Evolutionary conservation across 2,797 vertebrate genomes (phyloP), one percentile per base, ranked within the genome.

Genomic region (Lagocephalus sceleratus): DNA sequence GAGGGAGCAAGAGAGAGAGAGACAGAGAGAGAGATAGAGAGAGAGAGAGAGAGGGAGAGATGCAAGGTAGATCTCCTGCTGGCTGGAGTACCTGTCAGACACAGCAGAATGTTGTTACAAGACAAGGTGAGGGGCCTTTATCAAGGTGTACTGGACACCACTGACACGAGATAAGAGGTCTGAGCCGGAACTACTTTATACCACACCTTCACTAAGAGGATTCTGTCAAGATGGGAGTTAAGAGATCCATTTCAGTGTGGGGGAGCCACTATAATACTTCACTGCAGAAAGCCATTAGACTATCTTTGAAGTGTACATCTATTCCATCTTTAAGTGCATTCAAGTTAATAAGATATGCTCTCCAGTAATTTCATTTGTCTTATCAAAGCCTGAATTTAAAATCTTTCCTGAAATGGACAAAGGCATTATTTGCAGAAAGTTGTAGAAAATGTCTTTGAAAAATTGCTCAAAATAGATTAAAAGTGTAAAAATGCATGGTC

Each of bases 201-300:
- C 71, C 82, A 82, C 86, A 87, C 82, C 86, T 89, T 78, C 66
- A 62, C 83, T 80, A 82, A 82, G 76, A 88, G 81, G 73, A 80
- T 76, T 64, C 74, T 65, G 75, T 79, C 78, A 82, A 78, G 83
- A 76, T 60, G 16, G 68, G 72, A 83, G 77, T 66, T 73, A 82
- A 86, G 75, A 81, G 78, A 88, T 87, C 79, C 67, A 79, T 89
- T 87, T 85, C 76, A 79, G 63, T 52, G 48, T 46, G 53, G 68
- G 54, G 2, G 32, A 75, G 68, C 74, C 68, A 80, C 79, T 54
- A 51, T 75, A 71, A 69, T 73, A 76, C 71, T 76, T 69, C 75
- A 79, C 78, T 66, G 54, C 51, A 77, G 68, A 81, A 77, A 79
- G 82, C 80, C 82, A 88, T 88, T 89, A 44, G 17, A 20, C 42